A percentile compares a stretch with the other conserved stretches of the same genome.
Evolutionary conservation across 2,797 vertebrate genomes (phyloP).

Genomic region (Chiloscyllium punctatum): DNA sequence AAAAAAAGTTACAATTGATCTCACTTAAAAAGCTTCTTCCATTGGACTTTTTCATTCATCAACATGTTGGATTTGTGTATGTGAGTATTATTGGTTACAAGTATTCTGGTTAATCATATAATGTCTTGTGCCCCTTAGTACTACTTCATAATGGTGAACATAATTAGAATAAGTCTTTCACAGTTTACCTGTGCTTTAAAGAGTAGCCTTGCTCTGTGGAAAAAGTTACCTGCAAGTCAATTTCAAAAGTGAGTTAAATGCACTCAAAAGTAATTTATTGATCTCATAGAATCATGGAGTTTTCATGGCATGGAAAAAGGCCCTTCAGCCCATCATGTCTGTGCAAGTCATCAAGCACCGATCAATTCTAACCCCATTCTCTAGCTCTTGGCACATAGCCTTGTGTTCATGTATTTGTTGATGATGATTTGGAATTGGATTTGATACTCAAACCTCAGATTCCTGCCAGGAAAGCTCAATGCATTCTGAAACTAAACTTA

Average conservation of each 20-base stretch:
- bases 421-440: background rate
- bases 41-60: background rate
- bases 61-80: background rate
- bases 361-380: too few species aligned
- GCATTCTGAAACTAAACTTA: background rate
- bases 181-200: background rate
- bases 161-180: background rate
- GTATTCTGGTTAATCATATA: too few species aligned
- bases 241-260: background rate
- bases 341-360: too few species aligned
- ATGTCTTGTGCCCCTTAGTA: background rate
- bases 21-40: background rate
- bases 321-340: too few species aligned
- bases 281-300: too few species aligned
- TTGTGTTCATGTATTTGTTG: background rate
- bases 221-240: background rate
- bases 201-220: background rate
- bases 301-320: too few species aligned
- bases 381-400: too few species aligned
- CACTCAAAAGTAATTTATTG: background rate
- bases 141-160: background rate
- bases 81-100: background rate
- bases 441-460: background rate
- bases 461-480: background rate
- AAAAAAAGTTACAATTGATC: background rate